Conservation (phyloP, 2,113 vertebrate species). For the Cyanoramphus novaezelandiae region DNA sequence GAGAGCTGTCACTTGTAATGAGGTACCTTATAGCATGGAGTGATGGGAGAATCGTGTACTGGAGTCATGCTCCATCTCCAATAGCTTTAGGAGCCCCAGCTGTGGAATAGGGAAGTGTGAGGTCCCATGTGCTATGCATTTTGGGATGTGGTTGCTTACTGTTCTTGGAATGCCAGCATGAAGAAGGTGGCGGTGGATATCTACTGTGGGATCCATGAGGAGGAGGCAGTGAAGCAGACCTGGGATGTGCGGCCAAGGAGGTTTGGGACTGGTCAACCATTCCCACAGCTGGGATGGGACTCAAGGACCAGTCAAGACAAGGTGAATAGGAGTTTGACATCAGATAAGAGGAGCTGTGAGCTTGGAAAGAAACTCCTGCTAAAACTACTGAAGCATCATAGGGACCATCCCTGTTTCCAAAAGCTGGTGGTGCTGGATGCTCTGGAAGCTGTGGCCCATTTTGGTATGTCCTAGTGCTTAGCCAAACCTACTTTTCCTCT, state of each 20-base stretch:
- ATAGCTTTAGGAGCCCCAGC: neutral
- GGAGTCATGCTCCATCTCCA: neutral
- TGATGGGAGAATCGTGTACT: fast-evolving
- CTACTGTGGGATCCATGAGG: fast-evolving
- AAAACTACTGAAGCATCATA: fast-evolving
- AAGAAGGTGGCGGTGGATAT: neutral
- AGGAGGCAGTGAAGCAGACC: neutral
- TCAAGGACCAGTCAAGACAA: fast-evolving
- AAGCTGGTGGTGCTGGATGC: neutral
- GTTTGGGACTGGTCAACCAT: neutral
- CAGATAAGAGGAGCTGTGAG: neutral
- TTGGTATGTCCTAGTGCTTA: neutral
- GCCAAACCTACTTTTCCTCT: neutral
- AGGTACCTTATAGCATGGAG: fast-evolving
- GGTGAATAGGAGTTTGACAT: neutral
- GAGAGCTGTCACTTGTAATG: fast-evolving
- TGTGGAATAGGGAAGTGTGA: neutral
- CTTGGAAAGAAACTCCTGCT: neutral
- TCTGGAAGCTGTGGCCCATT: neutral
- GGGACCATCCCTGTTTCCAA: neutral
- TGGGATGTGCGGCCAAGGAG: neutral
- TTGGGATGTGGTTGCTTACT: neutral
- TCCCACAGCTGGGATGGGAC: neutral
- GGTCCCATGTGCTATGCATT: fast-evolving
- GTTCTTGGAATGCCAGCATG: fast-evolving